Evolutionary conservation across 2,113 vertebrate genomes (phyloP).

Genomic region (Spea bombifrons): DNA sequence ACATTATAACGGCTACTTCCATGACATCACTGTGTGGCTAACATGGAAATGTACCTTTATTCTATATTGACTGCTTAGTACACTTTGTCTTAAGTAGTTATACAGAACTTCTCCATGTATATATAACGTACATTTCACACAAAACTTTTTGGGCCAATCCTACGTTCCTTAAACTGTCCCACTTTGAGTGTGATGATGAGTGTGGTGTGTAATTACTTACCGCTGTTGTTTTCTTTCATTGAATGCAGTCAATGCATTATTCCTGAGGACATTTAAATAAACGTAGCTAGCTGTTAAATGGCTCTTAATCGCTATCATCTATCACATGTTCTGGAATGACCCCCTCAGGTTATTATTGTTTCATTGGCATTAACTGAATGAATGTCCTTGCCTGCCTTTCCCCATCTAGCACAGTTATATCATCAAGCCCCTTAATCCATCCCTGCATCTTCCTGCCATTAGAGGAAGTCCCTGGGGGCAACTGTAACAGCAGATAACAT

Average conservation of each 20-base stretch:
- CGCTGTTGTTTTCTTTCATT: neutral
- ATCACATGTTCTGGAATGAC: constrained; percentile 21
- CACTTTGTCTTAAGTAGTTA: too few species aligned
- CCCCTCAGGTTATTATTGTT: constrained; percentile 25
- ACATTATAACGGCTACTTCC: too few species aligned
- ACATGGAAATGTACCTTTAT: too few species aligned
- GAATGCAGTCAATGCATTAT: constrained; percentile 5
- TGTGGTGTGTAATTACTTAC: constrained; percentile 16
- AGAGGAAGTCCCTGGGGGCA: neutral
- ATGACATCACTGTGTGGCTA: too few species aligned
- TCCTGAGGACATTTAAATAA: constrained; percentile 17
- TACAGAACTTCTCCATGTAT: too few species aligned
- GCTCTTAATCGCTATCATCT: constrained; percentile 33
- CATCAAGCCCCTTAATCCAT: constrained; percentile 10
- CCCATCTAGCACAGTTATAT: neutral
- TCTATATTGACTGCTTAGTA: too few species aligned
- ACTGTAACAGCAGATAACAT: constrained; percentile 3
- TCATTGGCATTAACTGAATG: constrained; percentile 23
- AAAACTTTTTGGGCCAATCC: too few species aligned
- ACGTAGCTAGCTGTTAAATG: constrained; percentile 22
- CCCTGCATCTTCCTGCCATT: constrained; percentile 4
- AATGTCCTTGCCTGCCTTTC: constrained; percentile 13
- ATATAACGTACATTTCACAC: too few species aligned
- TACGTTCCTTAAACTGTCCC: neutral
- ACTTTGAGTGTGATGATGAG: constrained; percentile 6